Percentiles rank a stretch among this genome's conserved stretches.
phyloP scores from a whole-genome alignment of 2,888 invertebrate genomes.

The Alsophila aescularia region DNA sequence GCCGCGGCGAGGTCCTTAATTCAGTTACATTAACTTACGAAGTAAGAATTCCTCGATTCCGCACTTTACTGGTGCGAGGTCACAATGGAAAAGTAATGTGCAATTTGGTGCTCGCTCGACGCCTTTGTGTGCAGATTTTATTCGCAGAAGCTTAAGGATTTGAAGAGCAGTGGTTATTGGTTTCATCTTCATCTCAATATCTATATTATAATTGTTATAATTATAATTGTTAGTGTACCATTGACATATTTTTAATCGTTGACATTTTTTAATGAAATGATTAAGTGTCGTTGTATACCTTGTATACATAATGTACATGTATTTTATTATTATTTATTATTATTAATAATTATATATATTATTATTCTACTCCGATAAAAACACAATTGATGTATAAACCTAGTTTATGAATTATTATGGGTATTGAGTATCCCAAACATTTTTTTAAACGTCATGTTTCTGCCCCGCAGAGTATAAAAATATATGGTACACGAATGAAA shows the following conservation, averaged over 20 bases:
- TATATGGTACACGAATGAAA: neutral
- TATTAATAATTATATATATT: no score
- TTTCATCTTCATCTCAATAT: neutral
- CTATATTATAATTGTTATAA: no score
- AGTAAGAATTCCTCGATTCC: neutral
- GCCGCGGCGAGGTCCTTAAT: neutral
- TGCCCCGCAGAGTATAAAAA: neutral
- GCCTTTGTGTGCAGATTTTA: neutral
- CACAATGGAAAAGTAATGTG: conserved; percentile 7
- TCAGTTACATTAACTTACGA: conserved; percentile 1
- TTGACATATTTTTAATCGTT: no score
- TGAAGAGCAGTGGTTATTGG: neutral
- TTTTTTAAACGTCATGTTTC: neutral
- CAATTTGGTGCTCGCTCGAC: neutral
- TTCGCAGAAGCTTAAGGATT: neutral
- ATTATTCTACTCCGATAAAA: no score
- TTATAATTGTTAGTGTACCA: no score
- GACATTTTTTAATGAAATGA: no score
- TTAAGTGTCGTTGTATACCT: no score
- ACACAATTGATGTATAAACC: no score
- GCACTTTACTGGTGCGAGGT: conserved; percentile 6
- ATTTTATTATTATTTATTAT: no score
- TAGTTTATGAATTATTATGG: no score
- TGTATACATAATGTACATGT: no score
- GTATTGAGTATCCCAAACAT: no score